phyloP scores from a whole-genome alignment of 2,113 vertebrate species.

The Microcebus griseorufus region DNA sequence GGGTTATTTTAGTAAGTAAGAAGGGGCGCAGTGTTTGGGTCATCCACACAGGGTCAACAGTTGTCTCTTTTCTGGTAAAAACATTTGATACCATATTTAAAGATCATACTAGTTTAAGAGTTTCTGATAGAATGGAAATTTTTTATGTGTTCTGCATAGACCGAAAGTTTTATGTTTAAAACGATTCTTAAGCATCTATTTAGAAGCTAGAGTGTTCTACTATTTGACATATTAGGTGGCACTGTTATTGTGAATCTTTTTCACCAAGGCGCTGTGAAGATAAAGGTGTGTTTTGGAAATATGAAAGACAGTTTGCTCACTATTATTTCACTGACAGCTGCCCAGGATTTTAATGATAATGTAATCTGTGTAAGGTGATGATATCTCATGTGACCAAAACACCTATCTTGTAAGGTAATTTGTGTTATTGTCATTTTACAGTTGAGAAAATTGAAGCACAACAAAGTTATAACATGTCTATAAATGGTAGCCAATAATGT shows the following conservation, averaged over 20 bases:
- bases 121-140: background rate
- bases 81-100: background rate
- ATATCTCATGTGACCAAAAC: background rate
- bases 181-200: background rate
- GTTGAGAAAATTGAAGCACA: background rate
- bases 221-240: background rate
- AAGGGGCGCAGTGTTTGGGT: background rate
- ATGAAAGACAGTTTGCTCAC: background rate
- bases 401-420: background rate
- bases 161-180: background rate
- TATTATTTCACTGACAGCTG: background rate
- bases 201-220: background rate
- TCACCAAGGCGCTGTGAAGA: background rate
- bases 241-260: background rate
- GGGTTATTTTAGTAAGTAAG: background rate
- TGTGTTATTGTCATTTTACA: slow-evolving; percentile 8
- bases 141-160: slow-evolving; percentile 10
- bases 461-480: background rate
- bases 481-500: background rate
- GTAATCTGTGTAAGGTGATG: background rate
- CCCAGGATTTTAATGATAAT: background rate
- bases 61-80: background rate
- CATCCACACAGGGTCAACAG: background rate
- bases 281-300: slow-evolving; percentile 11
- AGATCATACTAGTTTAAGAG: background rate